These are phyloP conservation scores for Apocrypta bakeri DNA, from an alignment of 1,140 invertebrate genomes.

Conservation along the genomic window DNA sequence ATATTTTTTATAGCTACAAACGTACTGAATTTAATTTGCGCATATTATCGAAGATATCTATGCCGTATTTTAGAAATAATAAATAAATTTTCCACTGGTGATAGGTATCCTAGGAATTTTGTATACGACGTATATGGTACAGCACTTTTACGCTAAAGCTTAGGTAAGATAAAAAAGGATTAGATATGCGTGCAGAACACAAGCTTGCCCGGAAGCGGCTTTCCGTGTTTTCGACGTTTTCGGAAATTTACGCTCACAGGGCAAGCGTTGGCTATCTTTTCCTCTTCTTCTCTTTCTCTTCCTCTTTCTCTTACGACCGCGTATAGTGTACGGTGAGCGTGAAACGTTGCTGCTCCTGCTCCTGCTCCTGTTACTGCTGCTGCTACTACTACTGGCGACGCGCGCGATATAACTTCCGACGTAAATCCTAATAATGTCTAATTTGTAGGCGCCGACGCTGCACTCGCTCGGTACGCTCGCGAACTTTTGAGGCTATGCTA, in stretches of 20 bases:
- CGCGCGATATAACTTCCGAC: slow-evolving; percentile 63
- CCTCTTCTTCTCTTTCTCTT: not conserved
- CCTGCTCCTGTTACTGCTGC: no score
- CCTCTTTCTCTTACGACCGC: not conserved
- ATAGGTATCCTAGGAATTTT: slow-evolving; percentile 9
- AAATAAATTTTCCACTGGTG: no score
- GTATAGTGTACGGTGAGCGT: slow-evolving; percentile 30
- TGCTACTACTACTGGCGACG: slow-evolving; percentile 48
- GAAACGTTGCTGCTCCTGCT: no score
- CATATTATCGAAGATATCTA: no score
- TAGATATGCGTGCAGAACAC: not conserved
- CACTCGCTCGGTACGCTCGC: not conserved
- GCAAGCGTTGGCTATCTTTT: not conserved
- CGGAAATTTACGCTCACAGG: not conserved
- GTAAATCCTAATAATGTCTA: slow-evolving; percentile 69
- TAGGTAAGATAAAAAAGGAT: not conserved
- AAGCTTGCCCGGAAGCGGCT: slow-evolving; percentile 45
- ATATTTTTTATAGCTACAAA: no score
- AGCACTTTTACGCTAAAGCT: not conserved
- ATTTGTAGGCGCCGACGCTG: slow-evolving; percentile 60
- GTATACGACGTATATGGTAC: no score
- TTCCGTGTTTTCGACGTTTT: slow-evolving; percentile 58
- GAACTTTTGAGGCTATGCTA: not conserved
- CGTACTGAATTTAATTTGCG: no score
- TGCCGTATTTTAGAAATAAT: no score